Base-by-base conservation (phyloP, 2,888 invertebrate genomes). In the Yponomeuta plumbellus region DNA sequence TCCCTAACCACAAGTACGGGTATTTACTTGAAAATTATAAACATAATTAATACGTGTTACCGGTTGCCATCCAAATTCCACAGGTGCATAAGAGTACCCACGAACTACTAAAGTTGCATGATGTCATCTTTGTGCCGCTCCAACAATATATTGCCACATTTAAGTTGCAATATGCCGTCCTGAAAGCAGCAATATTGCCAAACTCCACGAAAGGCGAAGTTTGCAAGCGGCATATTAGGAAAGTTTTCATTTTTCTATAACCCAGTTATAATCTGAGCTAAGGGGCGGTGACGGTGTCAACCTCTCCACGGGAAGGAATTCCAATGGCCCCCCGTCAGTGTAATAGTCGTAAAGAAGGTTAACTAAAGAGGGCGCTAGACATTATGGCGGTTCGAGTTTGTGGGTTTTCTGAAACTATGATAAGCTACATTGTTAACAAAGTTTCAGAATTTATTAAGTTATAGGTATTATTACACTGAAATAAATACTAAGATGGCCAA, bases 201-300 rank as follows among this genome's bases (percentile, higher is more conserved):
- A 52, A 52, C 44, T 52, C 44, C 44, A 17, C 44, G 44, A 52
- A 52, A 20, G 58, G n/a, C 58, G n/a, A 62, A 39, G n/a, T 80
- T 68, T 67, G 70, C 70, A 72, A 75, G 74, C 74, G 75, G 77
- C 81, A 84, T 88, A 88, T 88, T 88, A 84, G 80, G 67, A 85
- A 88, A 88, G 84, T 88, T 88, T 86, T 78, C 81, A 85, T 87
- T 86, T 86, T 86, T 84, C 83, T 81, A 79, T 83, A 86, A 88
- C 88, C 86, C 79, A 86, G 84, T 86, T 86, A 84, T 76, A 76
- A 80, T 76, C 75, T 76, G 72, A 76, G 77, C 77, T 75, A 76
- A 73, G 70, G 68, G 71, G 73, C 74, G 71, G 74, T 74, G 64
- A 23, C 75, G 74, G 77, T 81, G 82, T 82, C 81, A 83, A 81